Base-by-base conservation (phyloP, 2,113 vertebrate genomes). In the Anthoscopus minutus region DNA sequence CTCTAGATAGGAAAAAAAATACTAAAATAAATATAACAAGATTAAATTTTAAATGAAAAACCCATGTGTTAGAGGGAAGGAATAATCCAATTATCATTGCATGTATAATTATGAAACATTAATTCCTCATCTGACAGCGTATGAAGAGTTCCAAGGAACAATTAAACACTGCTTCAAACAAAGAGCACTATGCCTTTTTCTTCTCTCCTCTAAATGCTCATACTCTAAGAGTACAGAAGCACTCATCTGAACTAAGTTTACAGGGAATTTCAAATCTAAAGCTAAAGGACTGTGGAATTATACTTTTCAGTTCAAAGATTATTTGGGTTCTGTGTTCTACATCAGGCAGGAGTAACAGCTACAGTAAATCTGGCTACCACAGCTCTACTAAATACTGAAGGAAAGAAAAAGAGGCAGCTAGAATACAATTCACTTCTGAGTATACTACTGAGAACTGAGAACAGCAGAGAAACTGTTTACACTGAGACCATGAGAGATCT, bases 71-170 rank as follows among this genome's bases (percentile, higher is more conserved):
- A 70, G 56, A 78, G 51, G 51, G 40, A 94, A 93, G 45, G 21
- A 93, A 88, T 92, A 95, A 95, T 95, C 72, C 76, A 86, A 92
- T 94, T 93, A 93, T 40, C 81, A 72, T 42, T 79, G 84, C 45
- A 79, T 69, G 35, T 62, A 42, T 83, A 94, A 91, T 91, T 95
- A 87, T 40, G 56, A 91, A 95, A 61, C 19, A 77, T 80, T 82
- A 92, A 88, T 82, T 91, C 64, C 47, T 30, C 35, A 93, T 71
- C 81, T 93, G 91, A 92, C 81, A 84, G 85, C 33, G 85, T 53
- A 85, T 71, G 48, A 89, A 72, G 45, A 80, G 86, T 30, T 76
- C 71, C 45, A 54, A 85, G n/a, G 11, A 92, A 51, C 47, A 88
- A 83, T 71, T 74, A 94, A 95, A 93, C 54, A 57, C 21, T 61